Evolutionary conservation across 2,797 vertebrate genomes (phyloP).

Genomic region (Gila robusta): DNA sequence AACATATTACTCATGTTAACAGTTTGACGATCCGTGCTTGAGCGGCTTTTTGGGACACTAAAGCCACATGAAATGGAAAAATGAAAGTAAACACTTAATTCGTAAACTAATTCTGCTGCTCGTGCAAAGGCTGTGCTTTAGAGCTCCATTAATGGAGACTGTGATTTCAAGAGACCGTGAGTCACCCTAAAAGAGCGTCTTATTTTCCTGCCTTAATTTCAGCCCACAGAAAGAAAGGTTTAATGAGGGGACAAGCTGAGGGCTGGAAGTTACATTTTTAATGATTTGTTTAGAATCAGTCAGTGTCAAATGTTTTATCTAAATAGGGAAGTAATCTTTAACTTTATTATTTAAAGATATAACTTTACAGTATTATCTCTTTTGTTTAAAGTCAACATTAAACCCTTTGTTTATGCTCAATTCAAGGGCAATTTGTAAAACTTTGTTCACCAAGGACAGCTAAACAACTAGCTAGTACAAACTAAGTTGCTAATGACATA

Average conservation of each 20-base stretch:
- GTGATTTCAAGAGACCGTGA: conserved; percentile 26
- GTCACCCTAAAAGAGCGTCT: background rate
- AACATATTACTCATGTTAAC: conserved; percentile 59
- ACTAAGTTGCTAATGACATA: background rate
- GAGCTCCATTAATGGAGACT: conserved; percentile 30
- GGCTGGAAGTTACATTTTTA: conserved; percentile 41
- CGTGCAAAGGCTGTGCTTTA: conserved; percentile 6
- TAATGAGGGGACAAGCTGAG: conserved; percentile 43
- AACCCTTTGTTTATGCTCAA: background rate
- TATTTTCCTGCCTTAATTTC: conserved; percentile 29
- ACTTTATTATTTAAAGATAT: background rate
- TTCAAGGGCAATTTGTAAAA: background rate
- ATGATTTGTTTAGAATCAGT: conserved; percentile 42
- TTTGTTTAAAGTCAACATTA: background rate
- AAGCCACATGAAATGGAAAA: conserved; percentile 45
- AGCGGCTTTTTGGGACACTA: conserved; percentile 9
- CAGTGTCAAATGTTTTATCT: background rate
- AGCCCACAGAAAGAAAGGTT: conserved; percentile 29
- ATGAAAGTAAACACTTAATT: conserved; percentile 46
- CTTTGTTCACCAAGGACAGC: background rate
- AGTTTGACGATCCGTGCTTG: conserved; percentile 35
- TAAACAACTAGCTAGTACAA: background rate
- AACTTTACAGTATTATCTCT: background rate
- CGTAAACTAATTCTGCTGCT: conserved; percentile 25
- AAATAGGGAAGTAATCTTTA: background rate